Conservation (phyloP, 2,113 vertebrate species). For the Puffinus mauretanicus region DNA sequence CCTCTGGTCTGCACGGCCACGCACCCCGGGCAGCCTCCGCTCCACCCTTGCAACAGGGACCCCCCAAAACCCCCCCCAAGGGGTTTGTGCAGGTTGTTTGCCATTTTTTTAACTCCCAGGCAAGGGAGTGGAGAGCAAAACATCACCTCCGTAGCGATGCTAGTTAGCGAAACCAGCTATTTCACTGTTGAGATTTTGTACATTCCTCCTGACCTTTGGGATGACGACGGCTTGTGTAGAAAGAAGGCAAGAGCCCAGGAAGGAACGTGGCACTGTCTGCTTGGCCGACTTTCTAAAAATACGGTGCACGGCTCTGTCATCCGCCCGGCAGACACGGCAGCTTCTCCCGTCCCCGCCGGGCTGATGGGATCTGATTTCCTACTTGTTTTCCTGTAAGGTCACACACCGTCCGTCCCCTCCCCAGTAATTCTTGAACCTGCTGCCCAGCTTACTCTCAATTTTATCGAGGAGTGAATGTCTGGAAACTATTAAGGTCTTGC, state of each 20-base stretch:
- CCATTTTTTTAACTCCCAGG: neutral
- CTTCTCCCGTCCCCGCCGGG: neutral
- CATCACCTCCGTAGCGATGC: rapidly evolving
- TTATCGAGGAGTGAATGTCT: neutral
- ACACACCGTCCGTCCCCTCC: neutral
- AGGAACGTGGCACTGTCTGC: neutral
- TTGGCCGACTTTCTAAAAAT: neutral
- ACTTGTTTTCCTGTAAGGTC: neutral
- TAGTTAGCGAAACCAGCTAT: neutral
- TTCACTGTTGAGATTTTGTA: neutral
- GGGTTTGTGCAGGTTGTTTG: neutral
- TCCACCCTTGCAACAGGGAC: neutral
- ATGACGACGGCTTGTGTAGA: neutral
- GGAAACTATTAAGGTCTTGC: neutral
- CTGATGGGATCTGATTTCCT: neutral
- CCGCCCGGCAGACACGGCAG: neutral
- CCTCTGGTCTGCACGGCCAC: neutral
- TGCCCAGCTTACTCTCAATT: neutral
- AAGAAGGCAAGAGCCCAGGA: neutral
- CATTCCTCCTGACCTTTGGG: neutral
- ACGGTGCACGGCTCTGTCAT: neutral
- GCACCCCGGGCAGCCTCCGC: neutral
- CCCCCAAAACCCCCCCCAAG: no score
- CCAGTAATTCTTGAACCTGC: neutral
- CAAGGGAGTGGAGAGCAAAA: neutral